A percentile compares a stretch with the other conserved stretches of the same genome.
These are phyloP conservation scores for Hydrochoerus hydrochaeris DNA, from an alignment of 2,113 vertebrate genomes.

Conservation along the genomic window DNA sequence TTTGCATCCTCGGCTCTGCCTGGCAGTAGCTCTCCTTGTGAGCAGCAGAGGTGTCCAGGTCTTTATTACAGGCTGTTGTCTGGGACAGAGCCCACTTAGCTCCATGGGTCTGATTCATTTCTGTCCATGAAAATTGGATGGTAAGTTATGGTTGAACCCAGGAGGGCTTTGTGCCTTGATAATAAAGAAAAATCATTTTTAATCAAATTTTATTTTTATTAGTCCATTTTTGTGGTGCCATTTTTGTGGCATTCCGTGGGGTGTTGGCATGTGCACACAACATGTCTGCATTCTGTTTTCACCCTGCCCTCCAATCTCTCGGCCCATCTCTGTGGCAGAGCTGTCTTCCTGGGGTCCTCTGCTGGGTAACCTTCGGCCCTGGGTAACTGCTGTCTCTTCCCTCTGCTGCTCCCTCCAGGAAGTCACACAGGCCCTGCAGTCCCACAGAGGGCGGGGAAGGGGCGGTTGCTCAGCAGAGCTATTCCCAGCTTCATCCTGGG, in stretches of 20 bases:
- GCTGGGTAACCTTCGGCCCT: not conserved
- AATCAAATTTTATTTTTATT: not conserved
- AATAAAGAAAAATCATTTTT: not conserved
- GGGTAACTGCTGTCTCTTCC: not conserved
- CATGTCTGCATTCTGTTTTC: not conserved
- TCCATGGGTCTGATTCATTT: not conserved
- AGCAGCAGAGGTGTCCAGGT: not conserved
- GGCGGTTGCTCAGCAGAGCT: not conserved
- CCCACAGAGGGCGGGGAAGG: slow-evolving; percentile 65
- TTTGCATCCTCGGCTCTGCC: not conserved
- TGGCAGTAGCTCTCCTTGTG: not conserved
- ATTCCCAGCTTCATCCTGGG: slow-evolving; percentile 56
- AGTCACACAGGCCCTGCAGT: slow-evolving; percentile 57
- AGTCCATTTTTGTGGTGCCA: not conserved
- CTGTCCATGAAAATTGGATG: not conserved
- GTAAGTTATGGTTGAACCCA: not conserved
- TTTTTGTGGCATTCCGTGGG: no score
- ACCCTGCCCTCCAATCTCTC: not conserved
- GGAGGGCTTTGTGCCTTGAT: not conserved
- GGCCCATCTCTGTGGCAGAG: not conserved
- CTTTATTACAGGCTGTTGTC: not conserved
- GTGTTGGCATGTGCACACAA: not conserved
- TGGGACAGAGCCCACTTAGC: not conserved
- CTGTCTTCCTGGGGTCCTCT: not conserved
- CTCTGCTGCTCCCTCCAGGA: slow-evolving; percentile 5